Evolutionary conservation across 2,113 vertebrate species (phyloP), one percentile per base, ranked within the genome.

Genomic region (Ptychochromis oligacanthus): DNA sequence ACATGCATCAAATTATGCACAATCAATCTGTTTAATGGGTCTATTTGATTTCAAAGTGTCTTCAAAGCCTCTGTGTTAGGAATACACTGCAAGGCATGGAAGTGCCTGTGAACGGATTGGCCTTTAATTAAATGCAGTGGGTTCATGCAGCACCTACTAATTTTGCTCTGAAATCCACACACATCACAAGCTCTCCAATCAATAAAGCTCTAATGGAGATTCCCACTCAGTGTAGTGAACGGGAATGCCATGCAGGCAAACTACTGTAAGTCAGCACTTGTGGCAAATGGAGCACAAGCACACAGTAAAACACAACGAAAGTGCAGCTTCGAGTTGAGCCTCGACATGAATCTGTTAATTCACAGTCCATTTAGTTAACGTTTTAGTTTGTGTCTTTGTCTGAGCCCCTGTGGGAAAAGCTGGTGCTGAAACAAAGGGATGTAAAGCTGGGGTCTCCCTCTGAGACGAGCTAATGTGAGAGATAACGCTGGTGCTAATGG

Each of bases 111-210:
- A 81, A 43, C 65, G 43, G 52, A 43, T 34, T 52, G 78, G 46
- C 34, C 60, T 40, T 58, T 82, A 81, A 88, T 87, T 79, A 78
- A 87, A 90, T 85, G 64, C 79, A 82, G 28, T 67, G 67, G 75
- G 78, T 82, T 77, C 24, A 54, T 46, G 13, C 72, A 12, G 75
- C 80, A 84, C 83, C 79, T 89, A 80, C 89, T 91, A 90, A 91
- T 92, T 87, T 91, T 74, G 85, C 85, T 89, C 59, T 83, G 65
- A 93, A 90, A 83, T 91, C 13, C 81, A 75, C 80, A 78, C 72
- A 85, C 64, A 83, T 86, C 59, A 84, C 79, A 70, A 86, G 58
- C 78, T 79, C 46, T 22, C 72, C 64, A 77, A 91, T 93, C 88
- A 84, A 93, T 89, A 78, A 31, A 72, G 61, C 49, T 80, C 82